Base-by-base conservation (phyloP, 2,888 invertebrate genomes). In the Platypus cylindrus region DNA sequence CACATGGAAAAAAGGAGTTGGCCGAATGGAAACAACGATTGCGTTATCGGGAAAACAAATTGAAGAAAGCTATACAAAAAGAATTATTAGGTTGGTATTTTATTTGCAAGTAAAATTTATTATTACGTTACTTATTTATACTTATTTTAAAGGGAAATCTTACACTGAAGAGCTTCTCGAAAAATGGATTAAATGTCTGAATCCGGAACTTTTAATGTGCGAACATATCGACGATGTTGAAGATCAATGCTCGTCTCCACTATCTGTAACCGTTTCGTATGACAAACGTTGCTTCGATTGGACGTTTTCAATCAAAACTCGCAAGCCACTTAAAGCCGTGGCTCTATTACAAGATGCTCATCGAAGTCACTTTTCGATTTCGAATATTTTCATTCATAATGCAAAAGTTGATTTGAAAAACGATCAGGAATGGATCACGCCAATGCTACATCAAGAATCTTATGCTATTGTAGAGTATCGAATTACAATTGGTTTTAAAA, bases 11-110 rank as follows among this genome's bases (percentile, higher is more conserved):
- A 14, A 75, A 73, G 30, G 83, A 83, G 55, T 58, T 82, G 5
- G 66, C 68, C 15, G 81, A 82, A 56, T 82, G 83, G 82, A 71
- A 73, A 48, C 73, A 76, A 45, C 60, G 80, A 36, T 79, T 78
- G 54, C 73, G 75, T 45, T 75, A 77, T 51, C 63, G 77, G 13
- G 64, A 68, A 45, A 74, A 71, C 70, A 69, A 70, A 45, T 54
- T 73, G 37, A 68, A 73, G 51, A 63, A 70, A 45, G 77, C 77
- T 4, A 71, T 70, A 49, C 77, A 78, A 46, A 74, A 75, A 49
- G 72, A 75, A 53, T 59, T 76, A n/a, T 75, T 73, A 54, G 78
- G 78, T 56, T 46, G 33, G 44, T 20, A 20, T 20, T 20, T 7
- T 7, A 20, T 9, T 20, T 20, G 20, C 7, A 9, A 9, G 20